A percentile compares a stretch with the other conserved stretches of the same genome.
Evolutionary conservation across 2,113 vertebrate species (phyloP).

Genomic region (Balaeniceps rex): DNA sequence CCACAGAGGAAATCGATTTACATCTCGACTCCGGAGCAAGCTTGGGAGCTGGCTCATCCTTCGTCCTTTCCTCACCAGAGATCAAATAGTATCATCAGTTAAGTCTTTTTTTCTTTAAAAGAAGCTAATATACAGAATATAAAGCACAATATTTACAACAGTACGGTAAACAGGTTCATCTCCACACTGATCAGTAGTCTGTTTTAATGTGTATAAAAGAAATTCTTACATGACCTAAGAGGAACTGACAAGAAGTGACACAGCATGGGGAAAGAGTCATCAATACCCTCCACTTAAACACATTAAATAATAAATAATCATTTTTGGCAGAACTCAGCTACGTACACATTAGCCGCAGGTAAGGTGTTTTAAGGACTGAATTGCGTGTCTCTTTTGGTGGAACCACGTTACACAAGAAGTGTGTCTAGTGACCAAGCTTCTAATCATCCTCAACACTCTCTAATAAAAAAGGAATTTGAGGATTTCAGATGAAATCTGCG

Average conservation of each 20-base stretch:
- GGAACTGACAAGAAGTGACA: not conserved
- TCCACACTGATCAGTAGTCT: constrained; percentile 68
- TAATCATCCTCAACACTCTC: not conserved
- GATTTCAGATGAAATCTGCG: not conserved
- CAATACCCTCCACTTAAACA: not conserved
- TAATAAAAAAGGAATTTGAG: too few relatives aligned
- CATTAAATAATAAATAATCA: constrained; percentile 22
- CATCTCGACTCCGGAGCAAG: not conserved
- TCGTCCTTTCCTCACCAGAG: not conserved
- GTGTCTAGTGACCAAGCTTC: not conserved
- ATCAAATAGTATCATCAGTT: not conserved
- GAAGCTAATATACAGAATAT: constrained; percentile 80
- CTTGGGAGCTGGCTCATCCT: not conserved
- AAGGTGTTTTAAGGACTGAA: not conserved
- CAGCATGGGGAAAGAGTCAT: not conserved
- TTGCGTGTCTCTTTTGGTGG: not conserved
- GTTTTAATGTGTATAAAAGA: constrained; percentile 26
- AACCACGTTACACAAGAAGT: not conserved
- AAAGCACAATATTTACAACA: constrained; percentile 79
- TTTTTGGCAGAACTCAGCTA: constrained; percentile 2
- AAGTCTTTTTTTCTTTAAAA: constrained; percentile 68
- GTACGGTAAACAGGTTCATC: constrained; percentile 66
- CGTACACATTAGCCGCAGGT: not conserved
- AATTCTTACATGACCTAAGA: not conserved
- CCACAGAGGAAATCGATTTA: not conserved